Conservation (phyloP, 1,140 invertebrate species). For the Papilio polytes region DNA sequence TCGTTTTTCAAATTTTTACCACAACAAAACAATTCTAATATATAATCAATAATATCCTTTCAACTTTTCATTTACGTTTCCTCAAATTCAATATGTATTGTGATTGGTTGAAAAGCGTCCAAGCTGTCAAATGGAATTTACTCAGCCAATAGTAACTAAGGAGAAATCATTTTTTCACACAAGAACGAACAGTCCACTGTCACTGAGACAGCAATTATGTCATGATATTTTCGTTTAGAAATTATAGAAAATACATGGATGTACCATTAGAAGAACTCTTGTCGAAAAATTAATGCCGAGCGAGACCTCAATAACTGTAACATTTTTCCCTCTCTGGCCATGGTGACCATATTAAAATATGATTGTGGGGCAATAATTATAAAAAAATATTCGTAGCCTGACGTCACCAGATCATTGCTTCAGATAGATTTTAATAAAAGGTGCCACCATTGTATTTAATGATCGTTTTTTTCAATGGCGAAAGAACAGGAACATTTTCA, state of each 20-base stretch:
- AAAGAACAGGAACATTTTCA: background rate
- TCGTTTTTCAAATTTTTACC: background rate
- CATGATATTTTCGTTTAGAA: background rate
- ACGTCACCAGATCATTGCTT: too few relatives aligned
- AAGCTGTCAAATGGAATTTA: background rate
- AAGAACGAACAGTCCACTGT: background rate
- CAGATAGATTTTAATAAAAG: too few relatives aligned
- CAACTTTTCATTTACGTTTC: background rate
- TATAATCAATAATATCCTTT: background rate
- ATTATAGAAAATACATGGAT: background rate
- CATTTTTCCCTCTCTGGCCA: too few relatives aligned
- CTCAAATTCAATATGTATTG: background rate
- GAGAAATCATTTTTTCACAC: background rate
- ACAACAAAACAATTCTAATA: conserved; percentile 1
- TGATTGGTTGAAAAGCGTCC: conserved; percentile 16
- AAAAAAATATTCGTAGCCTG: too few relatives aligned
- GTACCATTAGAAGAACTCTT: too few relatives aligned
- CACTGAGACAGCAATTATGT: background rate
- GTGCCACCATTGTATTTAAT: background rate
- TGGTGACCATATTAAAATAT: too few relatives aligned
- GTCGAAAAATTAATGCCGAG: too few relatives aligned
- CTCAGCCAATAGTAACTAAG: background rate
- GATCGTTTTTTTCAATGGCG: background rate
- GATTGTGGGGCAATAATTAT: too few relatives aligned
- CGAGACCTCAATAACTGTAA: too few relatives aligned